These are phyloP conservation scores for Xyrauchen texanus DNA, from an alignment of 2,113 vertebrate species.

Conservation along the genomic window DNA sequence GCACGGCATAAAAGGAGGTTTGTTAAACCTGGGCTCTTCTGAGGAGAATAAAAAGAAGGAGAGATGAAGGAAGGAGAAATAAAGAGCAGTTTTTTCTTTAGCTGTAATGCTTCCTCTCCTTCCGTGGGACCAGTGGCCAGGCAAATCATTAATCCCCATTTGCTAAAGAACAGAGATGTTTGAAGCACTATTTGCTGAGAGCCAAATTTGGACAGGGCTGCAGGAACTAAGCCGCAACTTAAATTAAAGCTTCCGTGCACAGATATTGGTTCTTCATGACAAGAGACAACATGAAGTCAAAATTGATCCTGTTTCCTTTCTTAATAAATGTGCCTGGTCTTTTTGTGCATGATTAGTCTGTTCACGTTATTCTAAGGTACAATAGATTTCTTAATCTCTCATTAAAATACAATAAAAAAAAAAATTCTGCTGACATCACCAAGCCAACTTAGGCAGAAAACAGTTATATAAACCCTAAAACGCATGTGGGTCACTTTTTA, in stretches of 20 bases:
- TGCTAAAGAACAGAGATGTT: slow-evolving; percentile 45
- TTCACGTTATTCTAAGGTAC: no score
- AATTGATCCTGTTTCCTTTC: no score
- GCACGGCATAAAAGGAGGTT: slow-evolving; percentile 70
- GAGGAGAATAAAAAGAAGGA: slow-evolving; percentile 22
- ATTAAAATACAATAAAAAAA: no score
- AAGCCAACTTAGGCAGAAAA: no score
- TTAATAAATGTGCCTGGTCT: no score
- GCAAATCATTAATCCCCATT: slow-evolving; percentile 53
- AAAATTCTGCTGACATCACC: no score
- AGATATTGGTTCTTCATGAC: background rate
- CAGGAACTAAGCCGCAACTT: slow-evolving; percentile 28
- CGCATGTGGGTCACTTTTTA: no score
- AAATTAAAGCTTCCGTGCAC: slow-evolving; percentile 17
- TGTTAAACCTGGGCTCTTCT: slow-evolving; percentile 73
- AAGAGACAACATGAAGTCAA: no score
- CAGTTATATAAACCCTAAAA: no score
- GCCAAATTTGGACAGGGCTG: slow-evolving; percentile 11
- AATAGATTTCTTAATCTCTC: no score
- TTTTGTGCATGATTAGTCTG: no score
- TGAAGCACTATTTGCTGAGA: slow-evolving; percentile 15
- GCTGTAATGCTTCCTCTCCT: slow-evolving; percentile 50
- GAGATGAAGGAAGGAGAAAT: slow-evolving; percentile 54
- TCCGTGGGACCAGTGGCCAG: slow-evolving; percentile 16
- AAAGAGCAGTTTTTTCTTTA: slow-evolving; percentile 53